Evolutionary conservation across 1,140 invertebrate species (phyloP).

Genomic region (Panagrolaimus sp.): DNA sequence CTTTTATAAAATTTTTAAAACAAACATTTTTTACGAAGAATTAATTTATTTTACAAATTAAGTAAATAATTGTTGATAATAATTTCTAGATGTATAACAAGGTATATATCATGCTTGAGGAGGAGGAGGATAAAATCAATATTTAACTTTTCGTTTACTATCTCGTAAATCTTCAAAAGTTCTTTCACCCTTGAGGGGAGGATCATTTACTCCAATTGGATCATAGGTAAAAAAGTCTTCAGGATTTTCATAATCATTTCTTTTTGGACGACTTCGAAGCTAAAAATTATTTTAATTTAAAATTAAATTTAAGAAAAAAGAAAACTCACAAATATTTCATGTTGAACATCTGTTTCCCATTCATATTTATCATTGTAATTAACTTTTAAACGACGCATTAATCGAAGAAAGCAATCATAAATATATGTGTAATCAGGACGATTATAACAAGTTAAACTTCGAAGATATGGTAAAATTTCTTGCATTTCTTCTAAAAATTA

Average conservation of each 20-base stretch:
- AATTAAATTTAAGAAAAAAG: not conserved
- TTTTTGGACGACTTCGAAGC: not conserved
- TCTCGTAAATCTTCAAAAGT: not conserved
- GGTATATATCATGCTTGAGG: no score
- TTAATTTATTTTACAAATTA: no score
- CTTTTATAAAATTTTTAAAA: no score
- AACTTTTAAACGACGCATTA: conserved; percentile 23
- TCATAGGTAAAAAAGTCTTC: conserved; percentile 4
- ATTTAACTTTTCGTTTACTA: conserved; percentile 7
- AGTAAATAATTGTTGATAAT: no score
- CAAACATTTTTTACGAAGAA: no score
- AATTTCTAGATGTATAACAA: no score
- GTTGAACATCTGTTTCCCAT: conserved; percentile 27
- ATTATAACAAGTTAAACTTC: conserved; percentile 29
- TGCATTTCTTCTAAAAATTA: conserved; percentile 29
- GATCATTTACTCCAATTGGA: conserved; percentile 11
- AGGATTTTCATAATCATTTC: conserved; percentile 9
- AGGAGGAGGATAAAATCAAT: no score
- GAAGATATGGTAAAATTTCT: conserved; percentile 23
- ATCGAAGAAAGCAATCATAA: conserved; percentile 25
- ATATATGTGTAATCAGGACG: conserved; percentile 38
- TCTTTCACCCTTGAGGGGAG: conserved; percentile 2
- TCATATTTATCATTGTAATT: conserved; percentile 28
- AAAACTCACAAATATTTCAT: not conserved
- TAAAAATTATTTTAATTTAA: not conserved